Evolutionary conservation across 2,113 vertebrate genomes (phyloP).

Genomic region (Lipotes vexillifer): DNA sequence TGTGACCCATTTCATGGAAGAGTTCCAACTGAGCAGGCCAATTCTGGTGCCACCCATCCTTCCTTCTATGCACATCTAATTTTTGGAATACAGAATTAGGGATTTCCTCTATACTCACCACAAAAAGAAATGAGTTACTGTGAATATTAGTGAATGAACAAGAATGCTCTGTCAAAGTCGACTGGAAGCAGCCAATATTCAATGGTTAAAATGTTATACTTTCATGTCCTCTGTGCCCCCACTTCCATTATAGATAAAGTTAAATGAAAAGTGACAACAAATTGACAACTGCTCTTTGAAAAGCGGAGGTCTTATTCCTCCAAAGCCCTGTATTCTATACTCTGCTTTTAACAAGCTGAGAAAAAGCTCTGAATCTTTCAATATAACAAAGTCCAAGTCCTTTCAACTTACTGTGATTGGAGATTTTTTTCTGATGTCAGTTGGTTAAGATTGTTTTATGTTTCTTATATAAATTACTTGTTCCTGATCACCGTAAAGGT

Average conservation of each 20-base stretch:
- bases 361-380: neutral
- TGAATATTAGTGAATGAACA: neutral
- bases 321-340: neutral
- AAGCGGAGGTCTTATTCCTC: neutral
- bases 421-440: neutral
- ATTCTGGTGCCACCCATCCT: neutral
- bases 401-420: neutral
- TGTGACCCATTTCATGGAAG: neutral
- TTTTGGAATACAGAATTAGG: neutral
- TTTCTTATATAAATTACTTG: neutral
- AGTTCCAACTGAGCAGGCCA: neutral
- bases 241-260: neutral
- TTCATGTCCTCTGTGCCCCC: neutral
- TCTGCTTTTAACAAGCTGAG: neutral
- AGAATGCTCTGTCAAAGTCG: neutral
- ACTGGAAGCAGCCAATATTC: neutral
- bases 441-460: neutral
- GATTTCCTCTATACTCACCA: neutral
- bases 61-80: neutral
- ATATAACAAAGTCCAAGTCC: neutral
- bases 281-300: neutral
- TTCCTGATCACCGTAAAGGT: neutral
- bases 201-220: neutral
- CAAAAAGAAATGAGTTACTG: neutral
- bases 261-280: neutral